Evolutionary conservation across 2,888 invertebrate species (phyloP).

Genomic region (Callinectes sapidus): DNA sequence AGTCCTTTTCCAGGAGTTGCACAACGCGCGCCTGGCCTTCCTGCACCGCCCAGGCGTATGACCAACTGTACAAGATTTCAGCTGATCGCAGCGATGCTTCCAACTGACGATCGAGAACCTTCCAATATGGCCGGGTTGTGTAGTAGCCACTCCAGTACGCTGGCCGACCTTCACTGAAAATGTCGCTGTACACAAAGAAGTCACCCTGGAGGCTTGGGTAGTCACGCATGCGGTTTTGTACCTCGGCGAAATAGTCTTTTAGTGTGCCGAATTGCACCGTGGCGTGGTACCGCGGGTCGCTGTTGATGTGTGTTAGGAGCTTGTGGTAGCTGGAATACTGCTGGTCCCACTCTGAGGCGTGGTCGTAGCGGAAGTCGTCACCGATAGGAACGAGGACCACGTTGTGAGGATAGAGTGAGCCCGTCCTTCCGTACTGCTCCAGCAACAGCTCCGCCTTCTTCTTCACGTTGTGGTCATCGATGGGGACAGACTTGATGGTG

Average conservation of each 20-base stretch:
- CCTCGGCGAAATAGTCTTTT: conserved; percentile 88
- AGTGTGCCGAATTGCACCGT: conserved; percentile 90
- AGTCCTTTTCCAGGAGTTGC: conserved; percentile 83
- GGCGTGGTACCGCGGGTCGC: conserved; percentile 77
- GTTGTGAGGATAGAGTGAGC: conserved; percentile 92
- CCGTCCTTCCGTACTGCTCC: conserved; percentile 92
- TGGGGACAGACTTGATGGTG: conserved; percentile 86
- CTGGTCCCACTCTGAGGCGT: conserved; percentile 92
- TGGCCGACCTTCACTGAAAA: conserved; percentile 91
- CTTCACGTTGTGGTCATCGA: conserved; percentile 89
- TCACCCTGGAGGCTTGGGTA: conserved; percentile 92
- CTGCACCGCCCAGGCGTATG: conserved; percentile 86
- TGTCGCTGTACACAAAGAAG: conserved; percentile 97
- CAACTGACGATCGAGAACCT: conserved; percentile 79
- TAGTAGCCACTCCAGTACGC: conserved; percentile 99
- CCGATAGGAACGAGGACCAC: conserved; percentile 95
- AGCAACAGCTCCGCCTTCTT: conserved; percentile 89
- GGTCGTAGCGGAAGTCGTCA: conserved; percentile 96
- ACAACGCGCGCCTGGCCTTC: conserved; percentile 55
- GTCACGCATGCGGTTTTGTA: conserved; percentile 81
- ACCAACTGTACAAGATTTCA: conserved; percentile 90
- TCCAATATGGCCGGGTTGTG: conserved; percentile 82
- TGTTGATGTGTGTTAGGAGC: conserved; percentile 92
- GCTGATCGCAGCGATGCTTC: conserved; percentile 88
- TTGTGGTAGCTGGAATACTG: conserved; percentile 94